Evolutionary conservation across 1,140 invertebrate genomes (phyloP), one percentile per base, ranked within the genome.

Genomic region (Leptinotarsa undecemlineata): DNA sequence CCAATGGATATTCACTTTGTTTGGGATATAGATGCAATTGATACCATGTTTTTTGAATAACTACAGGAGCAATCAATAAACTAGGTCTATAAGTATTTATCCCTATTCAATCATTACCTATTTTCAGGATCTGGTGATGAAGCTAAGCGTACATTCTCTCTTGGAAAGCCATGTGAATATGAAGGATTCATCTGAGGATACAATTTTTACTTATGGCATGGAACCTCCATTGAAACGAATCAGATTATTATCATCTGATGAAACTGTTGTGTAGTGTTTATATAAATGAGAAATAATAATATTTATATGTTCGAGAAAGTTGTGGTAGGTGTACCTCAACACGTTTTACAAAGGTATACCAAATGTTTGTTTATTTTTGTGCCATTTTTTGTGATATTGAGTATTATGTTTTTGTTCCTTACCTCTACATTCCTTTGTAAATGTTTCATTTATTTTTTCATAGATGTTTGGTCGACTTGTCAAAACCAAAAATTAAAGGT

Each of bases 241-340:
- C 62, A 72, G 71, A 72, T 48, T 61, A 72, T 48, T 61, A 47
- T 72, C 71, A 21, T 72, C 71, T 72, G 71, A 72, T 21, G 71
- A 72, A 72, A 62, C 71, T n/a, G 14, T 33, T n/a, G 4, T 64
- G n/a, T 64, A 21, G 20, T 64, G 20, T 64, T 64, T 20, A 6
- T 21, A 23, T 64, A 17, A 57, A 57, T 19, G 11, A 42, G 33
- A 42, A 42, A 42, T 42, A 42, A 42, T 42, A 42, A 42, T 42
- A 42, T 42, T 11, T 42, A 42, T 42, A 42, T 42, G 33, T 42
- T 42, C 8, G 2, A 42, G 33, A 42, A 42, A 42, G 33, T 19
- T 57, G 51, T 57, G 51, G 51, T 57, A 57, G 4, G n/a, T 4
- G n/a, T 57, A 57, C 51, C 51, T 57, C 51, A 57, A 8, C n/a